Percentiles rank a stretch among this genome's conserved stretches.
Conservation (phyloP, 1,140 invertebrate species). For the Caenorhabditis elegans region WBcel235 BX284603.4:9204001-9204500, state of each 20-base stretch:
- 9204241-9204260: constrained; percentile 42
- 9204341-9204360: constrained; percentile 23
- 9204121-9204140: constrained; percentile 49
- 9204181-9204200: constrained; percentile 41
- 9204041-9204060: constrained; percentile 51
- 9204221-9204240: constrained; percentile 38
- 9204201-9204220: constrained; percentile 39
- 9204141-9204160: constrained; percentile 44
- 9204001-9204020: too few relatives aligned
- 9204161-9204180: constrained; percentile 45
- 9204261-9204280: constrained; percentile 48
- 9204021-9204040: constrained; percentile 51
- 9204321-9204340: constrained; percentile 41
- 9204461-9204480: constrained; percentile 50
- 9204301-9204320: constrained; percentile 41
- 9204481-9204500: constrained; percentile 49
- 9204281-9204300: constrained; percentile 46
- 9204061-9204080: constrained; percentile 52
- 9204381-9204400: constrained; percentile 45
- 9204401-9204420: too few relatives aligned
- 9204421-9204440: too few relatives aligned
- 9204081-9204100: constrained; percentile 47
- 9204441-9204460: constrained; percentile 34
- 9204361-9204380: constrained; percentile 47
- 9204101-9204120: constrained; percentile 48